phyloP scores from a whole-genome alignment of 1,140 invertebrate species.

The Hypothenemus hampei region DNA sequence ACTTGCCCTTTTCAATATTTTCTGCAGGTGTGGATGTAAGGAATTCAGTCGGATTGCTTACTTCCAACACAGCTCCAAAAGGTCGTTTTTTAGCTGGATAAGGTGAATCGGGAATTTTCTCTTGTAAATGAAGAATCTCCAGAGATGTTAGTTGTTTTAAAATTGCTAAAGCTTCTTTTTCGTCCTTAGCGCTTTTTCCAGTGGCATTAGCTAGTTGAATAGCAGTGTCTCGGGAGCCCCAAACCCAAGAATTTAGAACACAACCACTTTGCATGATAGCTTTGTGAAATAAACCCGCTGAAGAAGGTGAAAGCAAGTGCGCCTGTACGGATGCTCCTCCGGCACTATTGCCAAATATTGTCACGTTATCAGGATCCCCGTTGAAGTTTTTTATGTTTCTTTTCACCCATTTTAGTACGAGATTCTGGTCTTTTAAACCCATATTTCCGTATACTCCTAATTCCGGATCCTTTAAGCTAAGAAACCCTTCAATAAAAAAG shows the following conservation, averaged over 20 bases:
- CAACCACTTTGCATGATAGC: constrained; percentile 61
- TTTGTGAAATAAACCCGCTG: constrained; percentile 56
- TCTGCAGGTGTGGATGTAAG: constrained; percentile 48
- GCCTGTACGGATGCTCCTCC: constrained; percentile 52
- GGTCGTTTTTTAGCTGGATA: constrained; percentile 7
- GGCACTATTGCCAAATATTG: constrained; percentile 55
- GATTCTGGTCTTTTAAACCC: constrained; percentile 58
- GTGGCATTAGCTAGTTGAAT: neutral
- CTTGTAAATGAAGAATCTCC: constrained; percentile 17
- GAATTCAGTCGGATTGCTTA: constrained; percentile 44
- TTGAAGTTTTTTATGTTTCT: constrained; percentile 55
- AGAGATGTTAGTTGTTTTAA: constrained; percentile 1
- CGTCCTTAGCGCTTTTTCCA: neutral
- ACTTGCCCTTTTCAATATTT: constrained; percentile 36
- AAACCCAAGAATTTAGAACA: constrained; percentile 46
- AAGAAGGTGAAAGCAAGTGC: constrained; percentile 51
- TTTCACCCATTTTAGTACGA: constrained; percentile 57
- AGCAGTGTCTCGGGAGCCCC: constrained; percentile 39
- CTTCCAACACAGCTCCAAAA: constrained; percentile 50
- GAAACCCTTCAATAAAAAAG: constrained; percentile 14
- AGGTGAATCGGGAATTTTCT: constrained; percentile 13
- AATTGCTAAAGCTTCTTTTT: constrained; percentile 17
- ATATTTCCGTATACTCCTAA: constrained; percentile 53
- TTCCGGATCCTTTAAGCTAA: constrained; percentile 44
- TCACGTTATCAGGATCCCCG: constrained; percentile 57